Base-by-base conservation (phyloP, 1,140 invertebrate species). In the Coptotermes formosanus region DNA sequence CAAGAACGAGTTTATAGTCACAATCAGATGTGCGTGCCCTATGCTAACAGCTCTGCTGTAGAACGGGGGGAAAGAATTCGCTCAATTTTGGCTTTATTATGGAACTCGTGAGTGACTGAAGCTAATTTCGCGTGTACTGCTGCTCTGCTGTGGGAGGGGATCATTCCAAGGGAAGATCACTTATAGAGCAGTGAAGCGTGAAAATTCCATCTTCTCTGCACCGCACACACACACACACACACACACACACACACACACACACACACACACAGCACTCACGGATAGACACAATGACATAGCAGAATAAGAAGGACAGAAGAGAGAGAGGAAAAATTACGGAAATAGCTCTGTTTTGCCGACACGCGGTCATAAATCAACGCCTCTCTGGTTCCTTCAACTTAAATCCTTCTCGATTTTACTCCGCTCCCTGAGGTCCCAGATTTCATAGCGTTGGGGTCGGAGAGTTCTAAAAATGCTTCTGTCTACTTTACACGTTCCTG, bases 341-440 rank as follows among this genome's bases (percentile, higher is more conserved):
- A 30, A 75, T 75, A 75, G 30, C 64, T 75, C 64, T 75, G 64
- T 75, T 75, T 75, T 75, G 64, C n/a, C 64, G 64, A 75, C 64
- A 75, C 25, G 64, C n/a, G 64, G 25, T 75, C 64, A n/a, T 75
- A 75, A 30, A 75, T 75, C 64, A 75, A n/a, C 64, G 64, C n/a
- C 19, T 55, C 52, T 55, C 52, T 55, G 52, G 52, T 55, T 55
- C 52, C 52, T 75, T 75, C 64, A 75, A 75, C 25, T 75, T 30
- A 75, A 75, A 75, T 75, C 64, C 52, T 75, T 30, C 64, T n/a
- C 0, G n/a, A 75, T 75, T 75, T 6, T 30, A 16, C 64, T 25
- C 64, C 6, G n/a, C n/a, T 75, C 64, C 8, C 64, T 75, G 25
- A n/a, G 64, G 64, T 8, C 64, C 14, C 52, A 55, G 52, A 12